These are phyloP conservation scores for Corynorhinus townsendii DNA, from an alignment of 2,113 vertebrate species.

Conservation along the genomic window DNA sequence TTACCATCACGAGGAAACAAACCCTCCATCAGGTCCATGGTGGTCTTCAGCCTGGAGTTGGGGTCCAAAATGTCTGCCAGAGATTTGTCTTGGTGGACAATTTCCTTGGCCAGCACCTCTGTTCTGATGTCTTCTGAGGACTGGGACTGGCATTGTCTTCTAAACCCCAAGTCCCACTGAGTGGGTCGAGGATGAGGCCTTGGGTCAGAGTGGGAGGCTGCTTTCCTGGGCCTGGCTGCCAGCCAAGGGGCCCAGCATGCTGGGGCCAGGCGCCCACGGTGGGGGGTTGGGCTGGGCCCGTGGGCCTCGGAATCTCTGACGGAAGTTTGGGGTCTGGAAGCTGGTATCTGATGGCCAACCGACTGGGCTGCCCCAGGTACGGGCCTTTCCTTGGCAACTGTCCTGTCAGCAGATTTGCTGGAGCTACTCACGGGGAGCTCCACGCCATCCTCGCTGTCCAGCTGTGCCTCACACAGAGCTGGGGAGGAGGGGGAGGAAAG, in stretches of 20 bases:
- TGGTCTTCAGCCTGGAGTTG: slow-evolving; percentile 88
- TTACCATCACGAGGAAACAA: slow-evolving; percentile 83
- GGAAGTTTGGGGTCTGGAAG: background rate
- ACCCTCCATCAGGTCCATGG: slow-evolving; percentile 93
- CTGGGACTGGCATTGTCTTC: slow-evolving; percentile 10
- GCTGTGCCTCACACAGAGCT: background rate
- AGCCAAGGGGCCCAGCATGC: background rate
- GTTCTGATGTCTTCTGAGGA: slow-evolving; percentile 82
- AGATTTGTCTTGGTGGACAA: slow-evolving; percentile 88
- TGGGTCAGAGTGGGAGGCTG: background rate
- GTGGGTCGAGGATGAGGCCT: background rate
- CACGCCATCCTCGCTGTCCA: background rate
- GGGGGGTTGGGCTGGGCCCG: background rate
- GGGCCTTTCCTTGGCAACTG: slow-evolving; percentile 25
- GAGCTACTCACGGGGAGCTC: slow-evolving; percentile 48
- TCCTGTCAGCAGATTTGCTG: slow-evolving; percentile 62
- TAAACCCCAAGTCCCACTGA: background rate
- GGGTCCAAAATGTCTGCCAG: slow-evolving; percentile 90
- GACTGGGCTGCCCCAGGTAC: background rate
- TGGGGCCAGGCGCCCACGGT: slow-evolving; percentile 30
- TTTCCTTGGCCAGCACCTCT: slow-evolving; percentile 87
- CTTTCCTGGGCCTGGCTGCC: background rate
- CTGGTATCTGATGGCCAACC: slow-evolving; percentile 7
- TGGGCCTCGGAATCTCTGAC: background rate
- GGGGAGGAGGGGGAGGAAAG: slow-evolving; percentile 73